Evolutionary conservation across 2,888 invertebrate species (phyloP).

Genomic region (Liposcelis brunnea): DNA sequence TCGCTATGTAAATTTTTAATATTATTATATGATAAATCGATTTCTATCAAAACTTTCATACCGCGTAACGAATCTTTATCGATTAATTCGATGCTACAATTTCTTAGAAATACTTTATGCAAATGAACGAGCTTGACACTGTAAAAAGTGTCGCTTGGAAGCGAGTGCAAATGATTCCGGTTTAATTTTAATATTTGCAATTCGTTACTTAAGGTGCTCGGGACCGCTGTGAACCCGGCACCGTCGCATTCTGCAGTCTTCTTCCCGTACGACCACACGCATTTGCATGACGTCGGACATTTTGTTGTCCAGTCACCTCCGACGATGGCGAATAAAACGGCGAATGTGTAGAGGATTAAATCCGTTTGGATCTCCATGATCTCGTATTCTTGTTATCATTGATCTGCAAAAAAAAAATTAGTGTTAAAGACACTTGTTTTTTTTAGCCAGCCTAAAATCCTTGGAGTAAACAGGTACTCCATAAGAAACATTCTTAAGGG

Average conservation of each 20-base stretch:
- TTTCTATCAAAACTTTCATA: constrained; percentile 35
- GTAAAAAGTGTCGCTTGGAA: constrained; percentile 48
- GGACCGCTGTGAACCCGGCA: constrained; percentile 47
- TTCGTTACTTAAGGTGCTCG: constrained; percentile 51
- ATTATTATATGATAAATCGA: constrained; percentile 62
- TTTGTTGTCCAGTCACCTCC: constrained; percentile 33
- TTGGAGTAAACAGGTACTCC: too few species aligned
- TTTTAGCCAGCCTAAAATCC: too few species aligned
- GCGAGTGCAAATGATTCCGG: constrained; percentile 46
- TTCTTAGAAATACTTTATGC: constrained; percentile 58
- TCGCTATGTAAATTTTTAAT: constrained; percentile 45
- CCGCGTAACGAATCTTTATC: constrained; percentile 58
- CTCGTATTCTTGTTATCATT: too few species aligned
- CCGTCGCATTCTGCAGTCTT: constrained; percentile 65
- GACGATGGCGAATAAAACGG: too few species aligned
- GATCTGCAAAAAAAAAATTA: too few species aligned
- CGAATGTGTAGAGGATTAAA: too few species aligned
- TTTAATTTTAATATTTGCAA: constrained; percentile 46
- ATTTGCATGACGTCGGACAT: constrained; percentile 55
- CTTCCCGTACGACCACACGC: constrained; percentile 72
- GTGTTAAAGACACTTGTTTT: too few species aligned
- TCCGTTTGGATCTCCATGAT: too few species aligned
- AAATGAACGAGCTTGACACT: constrained; percentile 55
- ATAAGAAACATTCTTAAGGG: too few species aligned
- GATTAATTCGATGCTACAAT: constrained; percentile 56